Percentiles rank a stretch among this genome's conserved stretches.
Evolutionary conservation across 2,113 vertebrate genomes (phyloP).

Genomic region (Apodemus speciosus): DNA sequence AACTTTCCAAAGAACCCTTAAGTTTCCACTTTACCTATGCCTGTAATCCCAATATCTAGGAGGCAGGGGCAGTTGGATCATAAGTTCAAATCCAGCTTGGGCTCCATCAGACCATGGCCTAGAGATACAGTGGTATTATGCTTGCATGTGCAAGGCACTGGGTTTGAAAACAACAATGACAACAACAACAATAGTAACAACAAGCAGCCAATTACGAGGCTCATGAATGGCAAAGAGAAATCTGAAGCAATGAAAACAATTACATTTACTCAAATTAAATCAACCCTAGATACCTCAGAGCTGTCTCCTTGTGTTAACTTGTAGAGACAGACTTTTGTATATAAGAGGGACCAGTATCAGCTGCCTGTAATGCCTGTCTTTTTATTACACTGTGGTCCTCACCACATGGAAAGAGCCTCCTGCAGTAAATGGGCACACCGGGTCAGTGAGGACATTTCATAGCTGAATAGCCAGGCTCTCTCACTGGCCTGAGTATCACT

Average conservation of each 20-base stretch:
- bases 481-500: conserved; percentile 8
- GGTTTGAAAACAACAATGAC: not conserved
- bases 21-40: too few species aligned
- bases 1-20: too few species aligned
- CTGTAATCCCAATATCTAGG: not conserved
- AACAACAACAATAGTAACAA: not conserved
- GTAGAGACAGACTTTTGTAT: not conserved
- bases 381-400: not conserved
- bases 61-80: not conserved
- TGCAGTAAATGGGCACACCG: not conserved
- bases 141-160: not conserved
- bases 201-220: not conserved
- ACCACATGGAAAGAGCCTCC: not conserved
- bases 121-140: not conserved
- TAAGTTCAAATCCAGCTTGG: not conserved
- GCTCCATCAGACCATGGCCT: not conserved
- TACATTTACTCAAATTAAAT: not conserved
- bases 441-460: not conserved
- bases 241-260: not conserved
- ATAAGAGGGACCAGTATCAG: not conserved
- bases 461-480: not conserved
- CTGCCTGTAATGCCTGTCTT: not conserved
- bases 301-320: not conserved
- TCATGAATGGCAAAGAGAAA: not conserved
- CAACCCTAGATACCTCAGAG: not conserved